These are phyloP conservation scores for Oreohelix idahoensis DNA, from an alignment of 1,140 invertebrate species.

Conservation along the genomic window DNA sequence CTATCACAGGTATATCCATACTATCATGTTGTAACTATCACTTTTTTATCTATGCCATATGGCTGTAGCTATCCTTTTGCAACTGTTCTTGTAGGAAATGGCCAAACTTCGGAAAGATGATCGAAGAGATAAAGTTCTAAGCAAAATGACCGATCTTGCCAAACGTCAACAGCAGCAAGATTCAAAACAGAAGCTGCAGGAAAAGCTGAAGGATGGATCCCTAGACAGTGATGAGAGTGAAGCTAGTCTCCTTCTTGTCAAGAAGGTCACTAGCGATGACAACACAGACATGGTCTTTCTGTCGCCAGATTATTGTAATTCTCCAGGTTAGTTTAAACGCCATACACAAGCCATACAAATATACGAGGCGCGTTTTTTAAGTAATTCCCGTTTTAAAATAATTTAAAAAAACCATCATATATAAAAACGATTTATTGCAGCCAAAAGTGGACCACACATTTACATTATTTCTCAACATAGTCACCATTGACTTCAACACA, in stretches of 20 bases:
- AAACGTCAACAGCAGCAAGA: slow-evolving; percentile 23
- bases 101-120: slow-evolving; percentile 63
- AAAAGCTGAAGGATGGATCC: not conserved
- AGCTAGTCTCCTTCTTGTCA: not conserved
- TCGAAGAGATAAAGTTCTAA: slow-evolving; percentile 61
- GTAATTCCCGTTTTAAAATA: no score
- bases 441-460: no score
- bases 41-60: no score
- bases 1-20: no score
- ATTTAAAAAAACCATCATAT: no score
- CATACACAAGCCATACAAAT: no score
- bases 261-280: not conserved
- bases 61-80: no score
- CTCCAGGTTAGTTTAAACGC: not conserved
- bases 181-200: not conserved
- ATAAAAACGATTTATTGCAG: no score
- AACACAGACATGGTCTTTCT: slow-evolving; percentile 23
- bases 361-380: no score
- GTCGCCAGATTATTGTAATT: not conserved
- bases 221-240: not conserved
- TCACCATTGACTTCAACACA: no score
- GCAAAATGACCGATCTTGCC: slow-evolving; percentile 55
- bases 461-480: no score
- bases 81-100: slow-evolving; percentile 63
- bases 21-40: no score